Conservation (phyloP, 2,888 invertebrate species). For the Acrocyrtus sp. region DNA sequence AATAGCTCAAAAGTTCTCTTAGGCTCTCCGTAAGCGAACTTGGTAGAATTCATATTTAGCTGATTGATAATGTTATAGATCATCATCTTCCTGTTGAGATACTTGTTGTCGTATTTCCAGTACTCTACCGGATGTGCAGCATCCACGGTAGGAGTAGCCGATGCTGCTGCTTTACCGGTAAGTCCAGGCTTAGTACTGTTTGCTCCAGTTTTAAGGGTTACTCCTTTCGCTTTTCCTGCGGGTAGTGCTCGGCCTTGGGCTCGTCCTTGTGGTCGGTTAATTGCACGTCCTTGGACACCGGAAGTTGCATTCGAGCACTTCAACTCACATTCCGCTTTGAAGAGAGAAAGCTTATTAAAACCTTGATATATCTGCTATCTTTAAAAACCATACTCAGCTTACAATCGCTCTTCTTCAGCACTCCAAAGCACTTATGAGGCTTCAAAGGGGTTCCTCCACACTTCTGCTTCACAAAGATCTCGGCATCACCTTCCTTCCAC, state of each 20-base stretch:
- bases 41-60: conserved; percentile 2
- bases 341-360: neutral
- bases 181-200: too few species aligned
- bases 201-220: too few species aligned
- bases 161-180: neutral
- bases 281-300: too few species aligned
- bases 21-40: conserved; percentile 47
- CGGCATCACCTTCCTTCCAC: conserved; percentile 35
- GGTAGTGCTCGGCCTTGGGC: neutral
- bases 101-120: conserved; percentile 54
- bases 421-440: conserved; percentile 42
- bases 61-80: conserved; percentile 54
- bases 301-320: conserved; percentile 6
- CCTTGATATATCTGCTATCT: neutral
- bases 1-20: conserved; percentile 53
- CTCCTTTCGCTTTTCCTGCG: neutral
- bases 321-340: conserved; percentile 40
- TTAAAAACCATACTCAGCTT: too few species aligned
- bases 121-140: conserved; percentile 46
- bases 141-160: conserved; percentile 30
- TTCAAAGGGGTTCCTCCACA: conserved; percentile 29
- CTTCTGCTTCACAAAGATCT: conserved; percentile 15
- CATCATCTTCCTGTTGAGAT: conserved; percentile 55
- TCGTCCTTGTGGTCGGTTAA: neutral
- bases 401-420: conserved; percentile 33